These are phyloP conservation scores for Drosophila parthenogenetica DNA, from an alignment of 2,888 invertebrate genomes.

Conservation along the genomic window DNA sequence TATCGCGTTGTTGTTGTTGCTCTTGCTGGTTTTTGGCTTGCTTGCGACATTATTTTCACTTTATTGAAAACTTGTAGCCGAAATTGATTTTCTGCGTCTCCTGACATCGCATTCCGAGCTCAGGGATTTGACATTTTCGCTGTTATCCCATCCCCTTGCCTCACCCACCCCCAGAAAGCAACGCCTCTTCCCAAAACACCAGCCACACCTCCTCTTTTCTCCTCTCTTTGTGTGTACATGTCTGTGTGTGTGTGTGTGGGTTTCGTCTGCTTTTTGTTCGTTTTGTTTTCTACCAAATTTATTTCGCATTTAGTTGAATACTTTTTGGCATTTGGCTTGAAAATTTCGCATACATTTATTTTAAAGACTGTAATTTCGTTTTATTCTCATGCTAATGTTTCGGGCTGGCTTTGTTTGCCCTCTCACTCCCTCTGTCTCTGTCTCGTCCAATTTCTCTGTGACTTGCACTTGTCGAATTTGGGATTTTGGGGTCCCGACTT, in stretches of 20 bases:
- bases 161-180: not conserved
- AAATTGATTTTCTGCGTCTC: constrained; percentile 77
- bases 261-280: constrained; percentile 34
- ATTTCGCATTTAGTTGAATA: constrained; percentile 79
- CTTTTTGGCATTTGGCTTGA: constrained; percentile 70
- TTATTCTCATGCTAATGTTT: constrained; percentile 74
- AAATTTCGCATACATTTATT: constrained; percentile 77
- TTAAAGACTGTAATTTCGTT: constrained; percentile 79
- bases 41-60: constrained; percentile 78
- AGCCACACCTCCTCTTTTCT: not conserved
- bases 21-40: constrained; percentile 42
- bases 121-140: constrained; percentile 74
- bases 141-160: constrained; percentile 34
- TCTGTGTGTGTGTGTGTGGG: not conserved
- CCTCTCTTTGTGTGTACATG: not conserved
- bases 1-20: constrained; percentile 13
- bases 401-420: constrained; percentile 26
- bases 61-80: constrained; percentile 79
- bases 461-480: constrained; percentile 57
- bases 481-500: constrained; percentile 35
- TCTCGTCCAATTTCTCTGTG: constrained; percentile 25
- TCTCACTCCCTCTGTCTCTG: not conserved
- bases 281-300: constrained; percentile 73
- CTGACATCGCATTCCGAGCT: constrained; percentile 68
- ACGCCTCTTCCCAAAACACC: too few species aligned